Conservation (phyloP, 64 coral and sea anemone genomes). For the Astreopora myriophthalma region DNA sequence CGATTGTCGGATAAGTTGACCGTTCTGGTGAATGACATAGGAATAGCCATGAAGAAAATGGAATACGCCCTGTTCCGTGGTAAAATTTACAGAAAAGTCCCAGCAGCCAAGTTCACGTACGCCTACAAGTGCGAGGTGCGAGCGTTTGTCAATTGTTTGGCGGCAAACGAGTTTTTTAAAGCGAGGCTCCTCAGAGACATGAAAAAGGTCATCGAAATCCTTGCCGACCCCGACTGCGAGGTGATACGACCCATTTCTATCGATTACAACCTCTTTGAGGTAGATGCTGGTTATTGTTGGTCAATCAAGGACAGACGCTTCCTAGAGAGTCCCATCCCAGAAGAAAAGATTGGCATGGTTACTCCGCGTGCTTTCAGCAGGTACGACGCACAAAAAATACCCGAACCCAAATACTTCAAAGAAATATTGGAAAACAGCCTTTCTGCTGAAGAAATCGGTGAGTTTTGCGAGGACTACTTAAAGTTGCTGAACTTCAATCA, state of each 20-base stretch:
- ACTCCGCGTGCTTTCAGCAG: not conserved
- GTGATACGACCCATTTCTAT: not conserved
- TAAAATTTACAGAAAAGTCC: slow-evolving; percentile 57
- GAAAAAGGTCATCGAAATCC: not conserved
- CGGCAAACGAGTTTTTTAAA: slow-evolving; percentile 68
- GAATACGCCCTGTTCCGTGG: slow-evolving; percentile 29
- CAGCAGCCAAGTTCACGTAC: slow-evolving; percentile 42
- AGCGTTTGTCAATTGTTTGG: slow-evolving; percentile 54
- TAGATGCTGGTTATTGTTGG: slow-evolving; percentile 6
- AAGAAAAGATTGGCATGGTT: too few relatives aligned
- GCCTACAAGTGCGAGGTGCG: slow-evolving; percentile 36
- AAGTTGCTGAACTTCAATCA: slow-evolving; percentile 29
- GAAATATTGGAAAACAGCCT: too few relatives aligned
- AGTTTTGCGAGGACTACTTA: slow-evolving; percentile 10
- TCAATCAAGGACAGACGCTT: too few relatives aligned
- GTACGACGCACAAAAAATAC: not conserved
- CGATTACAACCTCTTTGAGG: slow-evolving; percentile 40
- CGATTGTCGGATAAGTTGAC: slow-evolving; percentile 59
- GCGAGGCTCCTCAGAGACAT: slow-evolving; percentile 35
- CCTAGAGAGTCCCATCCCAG: too few relatives aligned
- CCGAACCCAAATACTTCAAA: too few relatives aligned
- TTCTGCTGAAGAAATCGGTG: not conserved
- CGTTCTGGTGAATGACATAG: slow-evolving; percentile 54
- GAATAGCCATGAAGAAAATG: slow-evolving; percentile 33
- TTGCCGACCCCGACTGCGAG: not conserved